Percentiles rank a stretch among this genome's conserved stretches.
These are phyloP conservation scores for Chrysotoxum bicinctum DNA, from an alignment of 2,888 invertebrate genomes.

Conservation along the genomic window DNA sequence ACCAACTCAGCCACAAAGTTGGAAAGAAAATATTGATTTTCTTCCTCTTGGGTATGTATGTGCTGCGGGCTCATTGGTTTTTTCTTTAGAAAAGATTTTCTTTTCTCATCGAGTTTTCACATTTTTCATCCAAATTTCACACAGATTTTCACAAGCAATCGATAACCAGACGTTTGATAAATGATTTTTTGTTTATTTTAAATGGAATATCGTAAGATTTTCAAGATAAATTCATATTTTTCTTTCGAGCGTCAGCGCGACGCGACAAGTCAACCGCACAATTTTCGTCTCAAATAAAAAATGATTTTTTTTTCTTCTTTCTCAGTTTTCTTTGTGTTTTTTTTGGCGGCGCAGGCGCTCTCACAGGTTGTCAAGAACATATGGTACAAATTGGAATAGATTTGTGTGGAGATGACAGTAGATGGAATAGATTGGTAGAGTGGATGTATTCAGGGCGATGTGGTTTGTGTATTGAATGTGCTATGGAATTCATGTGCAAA, in stretches of 20 bases:
- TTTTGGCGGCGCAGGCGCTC: conserved; percentile 52
- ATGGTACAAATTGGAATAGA: conserved; percentile 59
- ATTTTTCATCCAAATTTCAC: conserved; percentile 35
- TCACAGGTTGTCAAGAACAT: conserved; percentile 57
- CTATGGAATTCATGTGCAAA: background rate
- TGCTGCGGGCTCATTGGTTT: conserved; percentile 31
- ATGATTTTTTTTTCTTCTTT: conserved; percentile 13
- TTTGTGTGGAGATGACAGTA: conserved; percentile 5
- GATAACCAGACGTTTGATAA: background rate
- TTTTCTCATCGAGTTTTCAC: conserved; percentile 57
- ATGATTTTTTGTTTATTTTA: conserved; percentile 8
- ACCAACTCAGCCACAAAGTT: conserved; percentile 44
- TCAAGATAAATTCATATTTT: conserved; percentile 58
- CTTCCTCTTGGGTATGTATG: conserved; percentile 59
- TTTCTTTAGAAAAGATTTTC: background rate
- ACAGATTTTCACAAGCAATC: conserved; percentile 7
- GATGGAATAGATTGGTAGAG: conserved; percentile 31
- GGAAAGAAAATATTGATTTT: conserved; percentile 68
- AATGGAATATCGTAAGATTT: conserved; percentile 27
- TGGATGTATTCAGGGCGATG: background rate
- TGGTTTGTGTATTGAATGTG: conserved; percentile 11
- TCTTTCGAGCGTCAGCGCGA: conserved; percentile 2
- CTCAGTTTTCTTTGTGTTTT: conserved; percentile 46
- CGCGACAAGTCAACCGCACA: conserved; percentile 52
- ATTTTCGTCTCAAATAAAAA: conserved; percentile 19